These are phyloP conservation scores for Amphilophus citrinellus DNA, from an alignment of 2,113 vertebrate species.

Conservation along the genomic window DNA sequence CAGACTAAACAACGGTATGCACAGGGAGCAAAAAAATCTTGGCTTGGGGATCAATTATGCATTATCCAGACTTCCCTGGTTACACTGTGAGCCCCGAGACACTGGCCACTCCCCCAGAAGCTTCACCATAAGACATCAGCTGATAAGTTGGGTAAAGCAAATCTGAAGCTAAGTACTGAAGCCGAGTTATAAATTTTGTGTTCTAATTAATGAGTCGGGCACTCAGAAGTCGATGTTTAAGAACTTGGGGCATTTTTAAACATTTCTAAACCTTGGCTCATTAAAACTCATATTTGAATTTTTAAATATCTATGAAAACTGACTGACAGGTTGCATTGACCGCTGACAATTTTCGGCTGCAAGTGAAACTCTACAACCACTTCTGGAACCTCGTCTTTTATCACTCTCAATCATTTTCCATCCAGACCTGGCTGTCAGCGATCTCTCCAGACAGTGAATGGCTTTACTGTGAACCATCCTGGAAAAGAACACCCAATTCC, in stretches of 20 bases:
- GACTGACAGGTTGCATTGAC: slow-evolving; percentile 7
- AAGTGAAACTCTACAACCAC: slow-evolving; percentile 26
- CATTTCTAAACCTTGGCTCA: neutral
- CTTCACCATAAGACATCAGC: neutral
- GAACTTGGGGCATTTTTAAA: neutral
- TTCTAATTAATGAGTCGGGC: neutral
- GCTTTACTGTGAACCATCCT: slow-evolving; percentile 56
- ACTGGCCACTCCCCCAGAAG: neutral
- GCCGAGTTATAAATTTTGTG: neutral
- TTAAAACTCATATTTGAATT: neutral
- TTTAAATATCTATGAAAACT: slow-evolving; percentile 2
- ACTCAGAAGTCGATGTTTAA: neutral
- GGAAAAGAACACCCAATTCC: slow-evolving; percentile 63
- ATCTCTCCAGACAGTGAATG: slow-evolving; percentile 54
- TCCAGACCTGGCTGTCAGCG: slow-evolving; percentile 22
- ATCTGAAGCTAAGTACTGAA: neutral
- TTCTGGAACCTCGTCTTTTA: slow-evolving; percentile 34
- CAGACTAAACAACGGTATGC: neutral
- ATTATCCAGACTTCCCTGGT: neutral
- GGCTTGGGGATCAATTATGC: neutral
- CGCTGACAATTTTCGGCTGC: slow-evolving; percentile 6
- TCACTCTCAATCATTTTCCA: slow-evolving; percentile 40
- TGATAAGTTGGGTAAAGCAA: neutral
- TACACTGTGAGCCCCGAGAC: neutral
- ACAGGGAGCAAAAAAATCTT: neutral